Evolutionary conservation across 2,113 vertebrate species (phyloP), one percentile per base, ranked within the genome.

Genomic region (Oncorhynchus clarkii): DNA sequence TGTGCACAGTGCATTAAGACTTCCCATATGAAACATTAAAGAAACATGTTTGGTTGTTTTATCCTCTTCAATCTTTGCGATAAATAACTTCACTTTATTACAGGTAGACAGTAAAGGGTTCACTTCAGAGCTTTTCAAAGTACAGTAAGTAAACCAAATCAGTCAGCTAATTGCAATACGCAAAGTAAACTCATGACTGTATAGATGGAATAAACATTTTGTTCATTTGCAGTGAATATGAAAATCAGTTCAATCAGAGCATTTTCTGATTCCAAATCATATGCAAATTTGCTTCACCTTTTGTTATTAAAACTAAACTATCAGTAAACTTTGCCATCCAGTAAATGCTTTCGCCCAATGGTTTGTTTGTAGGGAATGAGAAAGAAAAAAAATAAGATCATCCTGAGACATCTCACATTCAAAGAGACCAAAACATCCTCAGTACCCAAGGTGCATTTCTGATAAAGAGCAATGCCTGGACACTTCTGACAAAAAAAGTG

Each of bases 1-100:
- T 87, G 85, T 89, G 89, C 85, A 89, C 90, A 90, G 91, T 92
- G 91, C 90, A 90, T 89, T 91, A 90, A 92, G 90, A 90, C 88
- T 39, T 9, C 34, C 8, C 34, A 39, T 39, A 39, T 39, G 74
- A 86, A 82, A 80, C 54, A 26, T 39, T 65, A 49, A 12, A 49
- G 69, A 80, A 84, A 85, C 65, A 73, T 65, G 77, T 85, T n/a
- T 11, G 76, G 78, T 78, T 87, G 88, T 86, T 85, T 86, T 88
- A 81, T 80, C 84, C 34, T 39, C 78, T 67, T 84, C 74, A n/a
- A 80, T 78, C 72, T 70, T 71, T 89, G 85, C 83, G 88, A 87
- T 89, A 88, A 90, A 88, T 86, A 89, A 78, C 75, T 90, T 89
- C 34, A 8, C 34, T 0, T 39, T 39, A 83, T 89, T 88, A 82